These are phyloP conservation scores for Arctopsyche grandis DNA, from an alignment of 1,140 invertebrate species.

Conservation along the genomic window DNA sequence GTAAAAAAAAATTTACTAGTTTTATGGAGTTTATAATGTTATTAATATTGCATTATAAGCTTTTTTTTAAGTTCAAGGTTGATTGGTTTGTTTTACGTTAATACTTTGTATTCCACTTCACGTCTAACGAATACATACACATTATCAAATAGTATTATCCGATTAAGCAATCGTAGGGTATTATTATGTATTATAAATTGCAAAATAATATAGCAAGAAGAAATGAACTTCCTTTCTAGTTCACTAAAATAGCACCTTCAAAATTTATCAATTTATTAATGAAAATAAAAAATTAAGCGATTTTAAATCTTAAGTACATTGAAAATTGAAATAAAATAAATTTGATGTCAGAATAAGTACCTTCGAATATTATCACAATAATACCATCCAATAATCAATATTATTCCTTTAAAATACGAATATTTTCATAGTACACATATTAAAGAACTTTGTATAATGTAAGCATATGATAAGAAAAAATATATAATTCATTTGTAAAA, in stretches of 20 bases:
- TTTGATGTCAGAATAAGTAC: not conserved
- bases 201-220: not conserved
- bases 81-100: too few relatives aligned
- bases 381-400: conserved; percentile 12
- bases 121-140: not conserved
- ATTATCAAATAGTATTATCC: conserved; percentile 14
- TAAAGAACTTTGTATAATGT: too few relatives aligned
- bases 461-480: too few relatives aligned
- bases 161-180: not conserved
- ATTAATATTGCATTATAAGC: not conserved
- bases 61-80: too few relatives aligned
- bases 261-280: not conserved
- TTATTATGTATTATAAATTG: not conserved
- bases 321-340: too few relatives aligned
- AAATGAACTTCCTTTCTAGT: not conserved
- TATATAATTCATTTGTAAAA: too few relatives aligned
- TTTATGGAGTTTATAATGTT: not conserved
- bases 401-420: too few relatives aligned
- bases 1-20: not conserved
- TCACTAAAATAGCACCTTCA: conserved; percentile 9
- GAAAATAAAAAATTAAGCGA: not conserved
- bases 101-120: not conserved
- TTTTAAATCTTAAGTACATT: not conserved
- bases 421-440: too few relatives aligned
- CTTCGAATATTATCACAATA: not conserved